These are phyloP conservation scores for Leucophenga varia DNA, from an alignment of 1,140 invertebrate species.

Conservation along the genomic window DNA sequence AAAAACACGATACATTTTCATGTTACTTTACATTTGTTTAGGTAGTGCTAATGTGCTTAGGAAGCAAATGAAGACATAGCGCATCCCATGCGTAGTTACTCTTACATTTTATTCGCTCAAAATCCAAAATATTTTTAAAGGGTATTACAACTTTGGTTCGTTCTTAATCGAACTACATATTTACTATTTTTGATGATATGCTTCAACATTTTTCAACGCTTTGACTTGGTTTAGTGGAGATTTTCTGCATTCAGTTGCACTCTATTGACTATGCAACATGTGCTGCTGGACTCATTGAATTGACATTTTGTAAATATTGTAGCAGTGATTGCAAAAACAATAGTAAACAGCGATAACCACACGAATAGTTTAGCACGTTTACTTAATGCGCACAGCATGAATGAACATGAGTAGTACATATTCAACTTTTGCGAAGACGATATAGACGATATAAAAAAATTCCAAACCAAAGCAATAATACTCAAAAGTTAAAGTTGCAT, in stretches of 20 bases:
- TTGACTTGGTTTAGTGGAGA: slow-evolving; percentile 22
- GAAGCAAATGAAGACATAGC: too few relatives aligned
- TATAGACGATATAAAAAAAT: too few relatives aligned
- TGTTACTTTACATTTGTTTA: background rate
- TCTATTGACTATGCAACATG: too few relatives aligned
- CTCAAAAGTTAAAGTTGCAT: too few relatives aligned
- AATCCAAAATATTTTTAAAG: slow-evolving; percentile 9
- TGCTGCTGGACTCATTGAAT: slow-evolving; percentile 36
- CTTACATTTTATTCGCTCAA: background rate
- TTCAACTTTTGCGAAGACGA: too few relatives aligned
- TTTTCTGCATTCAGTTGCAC: slow-evolving; percentile 29
- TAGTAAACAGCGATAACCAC: too few relatives aligned
- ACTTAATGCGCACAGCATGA: slow-evolving; percentile 23
- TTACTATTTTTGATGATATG: slow-evolving; percentile 9
- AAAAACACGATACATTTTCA: background rate
- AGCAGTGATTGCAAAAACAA: too few relatives aligned
- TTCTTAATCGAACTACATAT: slow-evolving; percentile 3
- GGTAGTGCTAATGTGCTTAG: too few relatives aligned
- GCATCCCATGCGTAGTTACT: too few relatives aligned
- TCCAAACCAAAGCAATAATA: too few relatives aligned
- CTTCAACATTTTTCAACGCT: background rate
- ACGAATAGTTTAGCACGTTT: too few relatives aligned
- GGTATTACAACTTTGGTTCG: slow-evolving; percentile 17
- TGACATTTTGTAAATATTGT: slow-evolving; percentile 53
- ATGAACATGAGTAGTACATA: background rate